These are phyloP conservation scores for Probaryconus sp. DNA, from an alignment of 1,140 invertebrate species.

Conservation along the genomic window DNA sequence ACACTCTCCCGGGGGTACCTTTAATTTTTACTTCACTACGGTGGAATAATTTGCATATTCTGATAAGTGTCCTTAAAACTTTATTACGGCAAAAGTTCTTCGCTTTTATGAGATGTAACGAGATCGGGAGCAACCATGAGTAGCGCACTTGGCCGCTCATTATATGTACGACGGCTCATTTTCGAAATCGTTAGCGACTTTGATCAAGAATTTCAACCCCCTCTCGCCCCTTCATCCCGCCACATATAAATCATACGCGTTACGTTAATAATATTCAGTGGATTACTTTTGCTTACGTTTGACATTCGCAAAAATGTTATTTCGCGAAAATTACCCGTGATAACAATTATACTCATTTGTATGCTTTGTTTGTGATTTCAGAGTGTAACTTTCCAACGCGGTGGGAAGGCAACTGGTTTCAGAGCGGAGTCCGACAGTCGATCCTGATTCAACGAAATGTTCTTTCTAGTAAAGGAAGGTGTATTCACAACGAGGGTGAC, in stretches of 20 bases:
- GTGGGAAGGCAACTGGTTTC: slow-evolving; percentile 92
- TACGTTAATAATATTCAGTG: slow-evolving; percentile 8
- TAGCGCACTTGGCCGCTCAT: slow-evolving; percentile 44
- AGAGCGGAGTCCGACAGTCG: slow-evolving; percentile 88
- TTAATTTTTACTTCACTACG: slow-evolving; percentile 58
- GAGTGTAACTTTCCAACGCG: slow-evolving; percentile 87
- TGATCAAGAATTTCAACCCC: slow-evolving; percentile 34
- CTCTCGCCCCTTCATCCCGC: too few relatives aligned
- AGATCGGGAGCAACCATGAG: slow-evolving; percentile 54
- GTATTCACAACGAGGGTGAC: slow-evolving; percentile 88
- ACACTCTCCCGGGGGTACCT: slow-evolving; percentile 40
- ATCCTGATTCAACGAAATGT: slow-evolving; percentile 87
- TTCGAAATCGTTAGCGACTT: slow-evolving; percentile 51
- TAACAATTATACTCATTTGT: slow-evolving; percentile 44
- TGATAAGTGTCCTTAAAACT: slow-evolving; percentile 62
- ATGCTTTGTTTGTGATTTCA: slow-evolving; percentile 70
- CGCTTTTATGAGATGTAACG: slow-evolving; percentile 58
- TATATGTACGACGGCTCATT: slow-evolving; percentile 56
- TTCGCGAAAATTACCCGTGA: slow-evolving; percentile 10
- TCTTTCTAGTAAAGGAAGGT: slow-evolving; percentile 88
- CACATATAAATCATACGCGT: slow-evolving; percentile 15
- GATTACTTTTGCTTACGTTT: slow-evolving; percentile 24
- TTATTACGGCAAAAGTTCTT: slow-evolving; percentile 58
- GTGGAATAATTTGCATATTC: slow-evolving; percentile 60
- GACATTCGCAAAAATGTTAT: slow-evolving; percentile 11